phyloP scores from a whole-genome alignment of 2,113 vertebrate species.

The Tichodroma muraria region DNA sequence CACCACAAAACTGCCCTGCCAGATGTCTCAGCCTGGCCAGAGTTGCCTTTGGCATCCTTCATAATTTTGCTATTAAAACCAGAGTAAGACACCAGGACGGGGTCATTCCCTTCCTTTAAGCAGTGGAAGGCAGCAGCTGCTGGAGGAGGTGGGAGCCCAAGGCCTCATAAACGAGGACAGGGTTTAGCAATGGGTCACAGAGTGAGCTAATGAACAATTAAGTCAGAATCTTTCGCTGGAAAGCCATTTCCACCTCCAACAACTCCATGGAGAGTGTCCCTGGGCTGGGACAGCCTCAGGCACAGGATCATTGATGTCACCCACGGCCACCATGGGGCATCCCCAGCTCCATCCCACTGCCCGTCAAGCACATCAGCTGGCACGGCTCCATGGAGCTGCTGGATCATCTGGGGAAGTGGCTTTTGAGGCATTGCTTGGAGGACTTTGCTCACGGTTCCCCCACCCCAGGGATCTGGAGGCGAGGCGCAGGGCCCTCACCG shows the following conservation, averaged over 20 bases:
- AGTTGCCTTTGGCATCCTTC: neutral
- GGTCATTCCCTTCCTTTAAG: neutral
- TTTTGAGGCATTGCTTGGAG: neutral
- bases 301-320: rapidly evolving
- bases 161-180: neutral
- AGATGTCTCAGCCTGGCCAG: neutral
- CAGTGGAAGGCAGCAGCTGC: neutral
- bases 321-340: neutral
- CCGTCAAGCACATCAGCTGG: neutral
- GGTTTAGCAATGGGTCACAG: neutral
- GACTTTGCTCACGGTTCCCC: neutral
- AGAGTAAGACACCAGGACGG: rapidly evolving
- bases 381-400: rapidly evolving
- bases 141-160: neutral
- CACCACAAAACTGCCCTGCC: rapidly evolving
- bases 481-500: rapidly evolving
- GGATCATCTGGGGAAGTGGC: neutral
- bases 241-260: neutral
- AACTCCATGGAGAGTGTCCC: neutral
- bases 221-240: neutral
- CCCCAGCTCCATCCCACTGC: neutral
- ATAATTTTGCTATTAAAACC: neutral
- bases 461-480: neutral
- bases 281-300: neutral
- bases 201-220: neutral